phyloP scores from a whole-genome alignment of 2,888 invertebrate genomes.

The Drosophila suboccidentalis region DNA sequence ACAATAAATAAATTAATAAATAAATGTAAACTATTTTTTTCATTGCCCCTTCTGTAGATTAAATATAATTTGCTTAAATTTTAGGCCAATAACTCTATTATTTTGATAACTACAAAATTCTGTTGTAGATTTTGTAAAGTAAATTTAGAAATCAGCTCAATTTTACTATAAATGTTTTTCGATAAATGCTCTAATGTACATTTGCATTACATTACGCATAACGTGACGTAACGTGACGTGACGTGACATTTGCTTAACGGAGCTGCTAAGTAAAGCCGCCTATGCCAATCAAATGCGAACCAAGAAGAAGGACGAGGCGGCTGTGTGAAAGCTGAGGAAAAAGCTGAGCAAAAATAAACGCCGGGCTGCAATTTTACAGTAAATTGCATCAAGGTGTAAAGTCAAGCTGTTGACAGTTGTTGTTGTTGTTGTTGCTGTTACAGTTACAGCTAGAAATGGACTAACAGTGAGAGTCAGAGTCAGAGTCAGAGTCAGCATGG shows the following conservation, averaged over 20 bases:
- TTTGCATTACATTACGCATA: conserved; percentile 42
- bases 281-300: conserved; percentile 49
- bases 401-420: conserved; percentile 60
- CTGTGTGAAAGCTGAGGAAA: conserved; percentile 18
- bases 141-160: conserved; percentile 7
- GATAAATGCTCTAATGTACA: conserved; percentile 19
- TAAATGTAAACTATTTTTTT: too few relatives aligned
- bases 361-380: conserved; percentile 66
- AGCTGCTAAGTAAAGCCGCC: conserved; percentile 34
- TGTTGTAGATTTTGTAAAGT: not conserved
- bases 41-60: not conserved
- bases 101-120: not conserved
- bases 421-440: conserved; percentile 10
- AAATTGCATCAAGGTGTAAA: conserved; percentile 78
- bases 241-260: conserved; percentile 36
- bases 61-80: not conserved
- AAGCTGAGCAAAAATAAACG: conserved; percentile 50
- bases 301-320: conserved; percentile 5
- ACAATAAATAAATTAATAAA: too few relatives aligned
- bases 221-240: conserved; percentile 40
- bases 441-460: conserved; percentile 19
- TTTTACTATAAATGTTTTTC: conserved; percentile 10
- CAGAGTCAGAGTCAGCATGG: conserved; percentile 25
- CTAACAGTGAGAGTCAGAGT: not conserved
- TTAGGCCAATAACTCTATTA: not conserved